A percentile compares a stretch with the other conserved stretches of the same genome.
Conservation (phyloP, 2,888 invertebrate species). For the Clanis bilineata region DNA sequence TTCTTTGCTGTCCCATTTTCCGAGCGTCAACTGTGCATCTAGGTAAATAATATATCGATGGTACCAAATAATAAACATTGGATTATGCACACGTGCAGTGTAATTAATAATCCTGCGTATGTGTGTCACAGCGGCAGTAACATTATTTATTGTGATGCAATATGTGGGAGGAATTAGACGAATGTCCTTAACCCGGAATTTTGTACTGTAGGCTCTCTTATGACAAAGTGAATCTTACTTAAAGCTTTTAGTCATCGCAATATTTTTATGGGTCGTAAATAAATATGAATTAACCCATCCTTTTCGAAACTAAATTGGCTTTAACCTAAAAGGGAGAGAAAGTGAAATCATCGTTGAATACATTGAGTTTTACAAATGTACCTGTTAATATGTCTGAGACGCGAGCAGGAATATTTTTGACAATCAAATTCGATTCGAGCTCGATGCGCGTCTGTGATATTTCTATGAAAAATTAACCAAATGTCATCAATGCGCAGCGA, state of each 20-base stretch:
- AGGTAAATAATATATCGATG: too few relatives aligned
- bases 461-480: too few relatives aligned
- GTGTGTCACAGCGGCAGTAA: not conserved
- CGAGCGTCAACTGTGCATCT: too few relatives aligned
- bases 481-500: too few relatives aligned
- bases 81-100: not conserved
- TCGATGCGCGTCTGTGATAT: too few relatives aligned
- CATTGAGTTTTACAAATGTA: not conserved
- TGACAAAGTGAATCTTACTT: not conserved
- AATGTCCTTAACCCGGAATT: constrained; percentile 10
- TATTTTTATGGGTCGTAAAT: not conserved
- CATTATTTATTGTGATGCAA: not conserved
- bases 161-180: constrained; percentile 10
- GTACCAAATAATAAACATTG: not conserved
- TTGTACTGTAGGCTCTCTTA: not conserved
- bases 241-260: not conserved
- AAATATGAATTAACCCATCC: not conserved
- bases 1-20: too few relatives aligned
- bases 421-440: too few relatives aligned
- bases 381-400: too few relatives aligned
- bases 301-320: not conserved
- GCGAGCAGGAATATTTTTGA: too few relatives aligned
- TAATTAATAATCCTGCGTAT: not conserved
- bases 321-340: not conserved
- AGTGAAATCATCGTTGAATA: not conserved